phyloP scores from a whole-genome alignment of 2,888 invertebrate species.

The Tenthredo mesomela region DNA sequence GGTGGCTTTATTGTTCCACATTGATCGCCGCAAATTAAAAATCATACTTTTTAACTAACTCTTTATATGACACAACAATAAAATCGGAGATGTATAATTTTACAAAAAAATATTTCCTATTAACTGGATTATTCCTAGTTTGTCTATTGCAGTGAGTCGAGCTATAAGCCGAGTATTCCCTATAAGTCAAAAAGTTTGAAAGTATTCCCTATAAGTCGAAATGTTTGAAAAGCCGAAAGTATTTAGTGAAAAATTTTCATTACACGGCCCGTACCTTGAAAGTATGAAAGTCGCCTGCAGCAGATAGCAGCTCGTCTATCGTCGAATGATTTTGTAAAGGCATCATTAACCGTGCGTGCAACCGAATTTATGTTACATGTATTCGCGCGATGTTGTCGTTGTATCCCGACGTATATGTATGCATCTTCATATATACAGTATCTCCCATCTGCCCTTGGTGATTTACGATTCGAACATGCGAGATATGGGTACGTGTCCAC shows the following conservation, averaged over 20 bases:
- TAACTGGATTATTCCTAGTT: too few species aligned
- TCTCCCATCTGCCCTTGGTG: slow-evolving; percentile 39
- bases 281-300: neutral
- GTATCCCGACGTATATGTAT: neutral
- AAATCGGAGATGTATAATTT: too few species aligned
- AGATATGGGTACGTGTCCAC: neutral
- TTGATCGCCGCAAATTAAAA: too few species aligned
- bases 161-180: too few species aligned
- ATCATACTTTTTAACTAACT: too few species aligned
- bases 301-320: neutral
- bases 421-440: neutral
- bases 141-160: too few species aligned
- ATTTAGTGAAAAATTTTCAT: neutral
- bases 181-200: too few species aligned
- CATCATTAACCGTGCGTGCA: neutral
- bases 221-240: too few species aligned
- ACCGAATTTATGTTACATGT: neutral
- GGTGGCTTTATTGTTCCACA: too few species aligned
- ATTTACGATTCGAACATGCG: slow-evolving; percentile 16
- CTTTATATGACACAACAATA: too few species aligned
- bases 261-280: neutral
- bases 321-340: neutral
- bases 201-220: too few species aligned
- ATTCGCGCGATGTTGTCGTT: neutral
- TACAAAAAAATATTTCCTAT: too few species aligned